Percentiles rank a stretch among this genome's conserved stretches.
These are phyloP conservation scores for Xiphorhynchus erythropygius DNA, from an alignment of 2,797 vertebrate species.

Conservation along the genomic window DNA sequence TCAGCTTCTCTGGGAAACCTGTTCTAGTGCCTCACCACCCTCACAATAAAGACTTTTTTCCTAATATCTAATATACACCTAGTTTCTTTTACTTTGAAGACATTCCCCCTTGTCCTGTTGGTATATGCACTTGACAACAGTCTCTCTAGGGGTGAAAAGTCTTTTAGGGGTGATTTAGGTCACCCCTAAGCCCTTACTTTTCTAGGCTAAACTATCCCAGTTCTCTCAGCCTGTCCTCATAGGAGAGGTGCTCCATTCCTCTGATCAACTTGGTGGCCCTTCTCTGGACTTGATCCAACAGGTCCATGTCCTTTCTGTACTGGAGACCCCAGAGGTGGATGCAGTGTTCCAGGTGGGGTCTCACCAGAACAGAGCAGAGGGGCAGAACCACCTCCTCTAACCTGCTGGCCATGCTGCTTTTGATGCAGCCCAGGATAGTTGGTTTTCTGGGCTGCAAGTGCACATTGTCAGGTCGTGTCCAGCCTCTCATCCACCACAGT, in stretches of 20 bases:
- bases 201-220: background rate
- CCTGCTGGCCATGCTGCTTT: background rate
- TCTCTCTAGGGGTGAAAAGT: too few relatives aligned
- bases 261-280: background rate
- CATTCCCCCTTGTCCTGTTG: background rate
- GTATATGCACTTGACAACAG: background rate
- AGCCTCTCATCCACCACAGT: background rate
- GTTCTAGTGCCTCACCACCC: background rate
- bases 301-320: background rate
- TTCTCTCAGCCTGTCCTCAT: background rate
- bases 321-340: background rate
- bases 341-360: background rate
- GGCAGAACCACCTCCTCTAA: background rate
- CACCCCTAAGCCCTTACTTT: background rate
- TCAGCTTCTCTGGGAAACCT: background rate
- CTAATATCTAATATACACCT: background rate
- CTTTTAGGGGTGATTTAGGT: background rate
- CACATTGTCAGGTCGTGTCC: background rate
- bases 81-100: background rate
- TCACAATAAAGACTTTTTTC: background rate
- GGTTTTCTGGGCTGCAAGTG: background rate
- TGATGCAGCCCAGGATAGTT: background rate
- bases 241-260: background rate
- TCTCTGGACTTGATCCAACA: background rate
- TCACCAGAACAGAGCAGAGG: background rate